Percentiles rank a stretch among this genome's conserved stretches.
Evolutionary conservation across 1,140 invertebrate species (phyloP).

Genomic region (Euura lappo): DNA sequence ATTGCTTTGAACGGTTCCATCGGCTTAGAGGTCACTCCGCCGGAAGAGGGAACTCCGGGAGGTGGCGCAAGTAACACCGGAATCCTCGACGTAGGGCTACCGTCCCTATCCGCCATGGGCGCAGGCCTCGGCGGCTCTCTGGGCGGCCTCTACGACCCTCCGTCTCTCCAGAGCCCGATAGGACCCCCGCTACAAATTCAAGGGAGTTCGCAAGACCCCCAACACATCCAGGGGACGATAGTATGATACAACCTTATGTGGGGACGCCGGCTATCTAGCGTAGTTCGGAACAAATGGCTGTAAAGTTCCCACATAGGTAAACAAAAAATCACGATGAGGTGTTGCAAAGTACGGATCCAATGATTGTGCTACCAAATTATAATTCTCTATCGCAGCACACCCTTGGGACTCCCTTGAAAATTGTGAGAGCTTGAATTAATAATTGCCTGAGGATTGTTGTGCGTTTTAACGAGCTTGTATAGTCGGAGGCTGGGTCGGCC

Average conservation of each 20-base stretch:
- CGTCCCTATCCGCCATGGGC: slow-evolving; percentile 49
- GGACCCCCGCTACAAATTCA: slow-evolving; percentile 42
- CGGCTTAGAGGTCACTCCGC: slow-evolving; percentile 83
- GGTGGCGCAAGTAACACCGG: slow-evolving; percentile 61
- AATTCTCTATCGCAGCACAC: too few species aligned
- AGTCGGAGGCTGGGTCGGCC: not conserved
- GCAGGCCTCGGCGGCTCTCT: slow-evolving; percentile 58
- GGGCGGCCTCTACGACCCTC: slow-evolving; percentile 52
- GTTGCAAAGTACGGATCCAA: too few species aligned
- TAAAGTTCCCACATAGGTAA: slow-evolving; percentile 59
- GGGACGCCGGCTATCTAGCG: slow-evolving; percentile 78
- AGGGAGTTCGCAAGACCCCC: slow-evolving; percentile 66
- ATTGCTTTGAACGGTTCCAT: slow-evolving; percentile 86
- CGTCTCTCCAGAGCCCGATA: slow-evolving; percentile 38
- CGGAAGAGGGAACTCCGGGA: slow-evolving; percentile 70
- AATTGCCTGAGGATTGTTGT: too few species aligned
- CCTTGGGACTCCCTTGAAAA: too few species aligned
- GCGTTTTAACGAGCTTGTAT: too few species aligned
- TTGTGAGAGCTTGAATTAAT: too few species aligned
- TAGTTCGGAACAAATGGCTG: slow-evolving; percentile 72
- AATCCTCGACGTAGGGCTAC: slow-evolving; percentile 64
- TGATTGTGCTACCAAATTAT: too few species aligned
- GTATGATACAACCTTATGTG: slow-evolving; percentile 93
- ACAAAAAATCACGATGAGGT: too few species aligned
- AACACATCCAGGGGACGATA: slow-evolving; percentile 85